phyloP scores from a whole-genome alignment of 1,140 invertebrate genomes.

The Nixonia krombeini region DNA sequence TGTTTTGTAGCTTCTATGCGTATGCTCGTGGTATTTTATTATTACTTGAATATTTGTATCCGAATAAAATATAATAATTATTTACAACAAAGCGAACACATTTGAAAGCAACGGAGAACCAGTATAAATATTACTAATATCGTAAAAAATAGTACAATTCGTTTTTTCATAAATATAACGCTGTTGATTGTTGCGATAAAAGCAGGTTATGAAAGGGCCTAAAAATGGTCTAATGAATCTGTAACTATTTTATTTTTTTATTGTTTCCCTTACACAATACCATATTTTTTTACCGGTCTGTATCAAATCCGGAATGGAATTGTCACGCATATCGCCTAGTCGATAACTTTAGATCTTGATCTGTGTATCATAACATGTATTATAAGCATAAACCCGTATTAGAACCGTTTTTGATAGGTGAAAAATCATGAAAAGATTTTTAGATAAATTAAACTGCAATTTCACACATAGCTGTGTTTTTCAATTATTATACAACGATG shows the following conservation, averaged over 20 bases:
- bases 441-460: conserved; percentile 12
- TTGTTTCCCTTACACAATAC: conserved; percentile 6
- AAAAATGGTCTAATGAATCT: conserved; percentile 32
- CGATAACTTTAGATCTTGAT: conserved; percentile 20
- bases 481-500: conserved; percentile 13
- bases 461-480: too few relatives aligned
- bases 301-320: conserved; percentile 38
- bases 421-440: conserved; percentile 5
- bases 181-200: too few relatives aligned
- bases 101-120: too few relatives aligned
- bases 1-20: too few relatives aligned
- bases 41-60: too few relatives aligned
- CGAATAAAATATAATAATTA: too few relatives aligned
- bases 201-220: too few relatives aligned
- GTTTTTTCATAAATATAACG: too few relatives aligned
- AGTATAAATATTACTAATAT: too few relatives aligned
- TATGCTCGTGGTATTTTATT: too few relatives aligned
- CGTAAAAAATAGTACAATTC: too few relatives aligned
- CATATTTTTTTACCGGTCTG: conserved; percentile 24
- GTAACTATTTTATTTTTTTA: conserved; percentile 19
- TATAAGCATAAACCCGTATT: conserved; percentile 22
- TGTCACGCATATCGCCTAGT: conserved; percentile 60
- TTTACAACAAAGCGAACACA: too few relatives aligned
- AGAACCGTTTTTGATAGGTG: conserved; percentile 16
- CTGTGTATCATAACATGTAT: conserved; percentile 33